Base-by-base conservation (phyloP, 2,113 vertebrate genomes). In the Cottus gobio region DNA sequence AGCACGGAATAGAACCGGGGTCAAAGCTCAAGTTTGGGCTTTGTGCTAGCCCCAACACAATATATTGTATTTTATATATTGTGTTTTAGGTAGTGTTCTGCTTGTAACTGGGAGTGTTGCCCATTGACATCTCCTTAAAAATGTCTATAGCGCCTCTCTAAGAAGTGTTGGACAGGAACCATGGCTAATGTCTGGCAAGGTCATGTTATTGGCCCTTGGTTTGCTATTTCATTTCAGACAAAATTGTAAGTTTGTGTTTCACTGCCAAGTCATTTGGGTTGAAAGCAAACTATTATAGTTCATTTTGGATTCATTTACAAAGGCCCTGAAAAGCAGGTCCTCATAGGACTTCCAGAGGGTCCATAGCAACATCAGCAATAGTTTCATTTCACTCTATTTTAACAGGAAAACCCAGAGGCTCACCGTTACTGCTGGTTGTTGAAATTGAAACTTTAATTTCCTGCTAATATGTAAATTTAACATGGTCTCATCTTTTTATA, bases 361-460 rank as follows among this genome's bases (percentile, higher is more conserved):
- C 44, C 60, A 31, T 5, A 65, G 34, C 26, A 65, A 52, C 50
- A 70, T 74, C 57, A 71, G 36, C 54, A 62, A 62, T 56, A 46
- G 54, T 67, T 73, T 66, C 8, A 60, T 80, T 70, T 64, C 70
- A 62, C 68, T 80, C 28, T 72, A 54, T 76, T 72, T 71, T 57
- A 65, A 12, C 60, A 71, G 42, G 15, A 36, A 54, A 67, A 30
- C n/a, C 42, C 31, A 54, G 4, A 61, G 44, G 62, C 52, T 54
- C 30, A 64, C 52, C 44, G 30, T 70, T 13, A 36, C 22, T 0
- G 1, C 46, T 58, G 18, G 16, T 63, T 69, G 46, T 75, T 68
- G 18, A 36, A 61, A 63, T 18, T 56, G 36, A 75, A 84, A 65
- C 13, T 63, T 62, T n/a, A 28, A 48, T 57, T 67, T 37, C 48